phyloP scores from a whole-genome alignment of 2,113 vertebrate genomes.

The Notarius lentiginosus region DNA sequence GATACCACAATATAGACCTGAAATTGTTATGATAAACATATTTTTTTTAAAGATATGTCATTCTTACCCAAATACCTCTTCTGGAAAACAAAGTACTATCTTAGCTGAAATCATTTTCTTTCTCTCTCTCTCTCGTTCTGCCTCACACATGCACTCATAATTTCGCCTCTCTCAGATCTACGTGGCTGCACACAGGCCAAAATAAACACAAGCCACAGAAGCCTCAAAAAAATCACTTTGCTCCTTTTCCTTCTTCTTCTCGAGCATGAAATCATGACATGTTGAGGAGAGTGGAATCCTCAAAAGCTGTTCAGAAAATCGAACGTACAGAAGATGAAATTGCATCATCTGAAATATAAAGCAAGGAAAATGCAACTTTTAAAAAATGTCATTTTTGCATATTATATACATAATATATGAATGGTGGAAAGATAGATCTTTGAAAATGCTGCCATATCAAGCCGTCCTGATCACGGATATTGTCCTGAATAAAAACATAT shows the following conservation, averaged over 20 bases:
- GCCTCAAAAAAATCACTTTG: constrained; percentile 25
- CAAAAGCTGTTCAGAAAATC: neutral
- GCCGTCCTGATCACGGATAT: too few relatives aligned
- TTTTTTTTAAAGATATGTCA: neutral
- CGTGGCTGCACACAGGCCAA: constrained; percentile 37
- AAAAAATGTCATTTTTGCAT: too few relatives aligned
- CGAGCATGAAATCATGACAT: constrained; percentile 35
- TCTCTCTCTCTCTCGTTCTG: neutral
- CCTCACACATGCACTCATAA: constrained; percentile 25
- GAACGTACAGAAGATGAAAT: too few relatives aligned
- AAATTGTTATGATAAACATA: neutral
- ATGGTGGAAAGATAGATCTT: too few relatives aligned
- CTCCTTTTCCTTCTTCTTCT: constrained; percentile 21
- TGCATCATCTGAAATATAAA: too few relatives aligned
- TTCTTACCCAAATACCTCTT: neutral
- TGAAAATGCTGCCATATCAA: too few relatives aligned
- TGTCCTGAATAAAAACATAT: too few relatives aligned
- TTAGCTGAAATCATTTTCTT: neutral
- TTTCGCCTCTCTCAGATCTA: neutral
- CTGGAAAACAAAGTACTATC: neutral
- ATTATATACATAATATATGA: too few relatives aligned
- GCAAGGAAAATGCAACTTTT: too few relatives aligned
- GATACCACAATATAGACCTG: neutral
- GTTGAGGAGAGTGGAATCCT: neutral
- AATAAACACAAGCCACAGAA: constrained; percentile 35